phyloP scores from a whole-genome alignment of 2,888 invertebrate genomes.

The Allolobophora icterica region DNA sequence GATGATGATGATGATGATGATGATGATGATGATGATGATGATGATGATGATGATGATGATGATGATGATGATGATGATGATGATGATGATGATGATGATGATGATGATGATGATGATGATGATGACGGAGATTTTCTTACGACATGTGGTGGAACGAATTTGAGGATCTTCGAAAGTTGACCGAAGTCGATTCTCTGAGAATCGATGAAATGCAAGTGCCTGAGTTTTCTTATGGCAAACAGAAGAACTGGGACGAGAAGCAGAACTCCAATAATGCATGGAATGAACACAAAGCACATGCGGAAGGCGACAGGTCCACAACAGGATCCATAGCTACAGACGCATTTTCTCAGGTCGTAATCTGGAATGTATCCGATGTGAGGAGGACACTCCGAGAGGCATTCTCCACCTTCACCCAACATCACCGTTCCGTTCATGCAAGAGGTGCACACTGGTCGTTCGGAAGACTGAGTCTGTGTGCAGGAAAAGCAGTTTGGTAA shows the following conservation, averaged over 20 bases:
- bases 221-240: background rate
- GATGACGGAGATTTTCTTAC: background rate
- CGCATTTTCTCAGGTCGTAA: background rate
- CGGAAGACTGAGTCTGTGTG: background rate
- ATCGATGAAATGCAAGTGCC: background rate
- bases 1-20: too few species aligned
- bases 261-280: background rate
- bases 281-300: background rate
- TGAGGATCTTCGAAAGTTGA: background rate
- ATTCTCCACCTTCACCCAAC: background rate
- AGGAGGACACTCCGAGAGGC: background rate
- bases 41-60: conserved; percentile 23
- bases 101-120: background rate
- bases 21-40: background rate
- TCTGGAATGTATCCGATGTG: background rate
- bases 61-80: conserved; percentile 19
- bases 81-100: conserved; percentile 23
- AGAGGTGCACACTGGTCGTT: background rate
- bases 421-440: background rate
- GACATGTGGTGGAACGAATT: background rate
- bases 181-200: background rate
- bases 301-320: background rate
- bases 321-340: background rate
- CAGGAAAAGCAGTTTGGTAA: background rate
- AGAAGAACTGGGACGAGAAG: background rate